Evolutionary conservation across 2,113 vertebrate species (phyloP), one percentile per base, ranked within the genome.

Genomic region (Chaetodon trifascialis): DNA sequence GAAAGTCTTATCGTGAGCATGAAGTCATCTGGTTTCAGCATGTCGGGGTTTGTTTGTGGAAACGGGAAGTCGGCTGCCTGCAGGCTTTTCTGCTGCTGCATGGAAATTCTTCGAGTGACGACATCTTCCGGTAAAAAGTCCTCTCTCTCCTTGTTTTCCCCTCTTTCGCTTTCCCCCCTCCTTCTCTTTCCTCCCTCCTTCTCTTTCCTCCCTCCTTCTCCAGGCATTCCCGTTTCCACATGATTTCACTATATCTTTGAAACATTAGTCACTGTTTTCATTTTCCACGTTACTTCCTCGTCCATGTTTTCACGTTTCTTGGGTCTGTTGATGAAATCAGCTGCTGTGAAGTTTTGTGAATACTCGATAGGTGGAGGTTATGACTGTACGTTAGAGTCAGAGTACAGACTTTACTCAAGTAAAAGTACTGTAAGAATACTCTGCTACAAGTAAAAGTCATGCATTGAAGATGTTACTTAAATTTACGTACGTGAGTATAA

Each of bases 41-140:
- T 15, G 19, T 52, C 30, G 30, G 30, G 30, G 2, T 30, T 30
- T 30, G 30, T 30, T 30, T 30, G 30, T 30, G 30, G 30, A 30
- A 30, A 30, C 30, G 30, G 30, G 30, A 30, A 30, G 30, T 30
- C 30, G 30, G 25, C 16, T 4, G 17, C 30, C 64, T 3, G 16
- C 14, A 7, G 42, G 59, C 11, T 56, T 74, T 16, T 76, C 2
- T 12, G 69, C 25, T 38, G 58, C 55, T 82, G 60, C 79, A 38
- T 36, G 80, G 82, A 84, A 88, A 84, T 42, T 73, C 55, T 68
- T n/a, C 0, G 2, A 36, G 54, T 89, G 87, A 89, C 81, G 89
- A 71, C 73, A 70, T 84, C 75, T 83, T 91, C 83, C 75, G 75
- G 83, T 40, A 75, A 79, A 86, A 81, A 67, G 11, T 25, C 40